Evolutionary conservation across 2,888 invertebrate species (phyloP).

Genomic region (Platycheirus albimanus): DNA sequence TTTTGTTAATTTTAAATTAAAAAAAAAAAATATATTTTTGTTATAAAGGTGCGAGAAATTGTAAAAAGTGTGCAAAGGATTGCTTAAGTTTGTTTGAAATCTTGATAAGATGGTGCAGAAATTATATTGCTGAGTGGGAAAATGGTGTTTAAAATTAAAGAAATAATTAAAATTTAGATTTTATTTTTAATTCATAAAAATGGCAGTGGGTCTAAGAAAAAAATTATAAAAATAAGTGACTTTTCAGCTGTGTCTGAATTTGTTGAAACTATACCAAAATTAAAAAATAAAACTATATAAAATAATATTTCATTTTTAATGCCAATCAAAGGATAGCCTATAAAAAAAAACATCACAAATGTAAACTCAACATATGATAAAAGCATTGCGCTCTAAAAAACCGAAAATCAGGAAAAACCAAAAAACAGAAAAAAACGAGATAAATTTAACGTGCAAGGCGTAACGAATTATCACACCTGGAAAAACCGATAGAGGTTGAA

Average conservation of each 20-base stretch:
- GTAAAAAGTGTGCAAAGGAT: slow-evolving; percentile 47
- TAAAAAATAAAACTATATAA: background rate
- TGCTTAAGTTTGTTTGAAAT: slow-evolving; percentile 26
- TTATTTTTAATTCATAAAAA: background rate
- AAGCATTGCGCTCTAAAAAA: slow-evolving; percentile 39
- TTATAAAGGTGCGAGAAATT: slow-evolving; percentile 33
- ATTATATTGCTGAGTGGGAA: background rate
- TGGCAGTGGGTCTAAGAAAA: background rate
- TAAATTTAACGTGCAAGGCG: slow-evolving; percentile 39
- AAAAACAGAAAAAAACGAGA: slow-evolving; percentile 7
- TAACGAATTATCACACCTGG: slow-evolving; percentile 80
- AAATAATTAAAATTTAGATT: background rate
- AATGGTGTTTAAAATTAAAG: background rate
- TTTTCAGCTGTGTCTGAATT: too few relatives aligned
- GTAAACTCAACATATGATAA: slow-evolving; percentile 29
- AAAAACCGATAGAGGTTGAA: slow-evolving; percentile 83
- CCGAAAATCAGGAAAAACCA: too few relatives aligned
- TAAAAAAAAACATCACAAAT: slow-evolving; percentile 26
- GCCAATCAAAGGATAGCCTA: slow-evolving; percentile 49
- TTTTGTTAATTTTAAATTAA: slow-evolving; percentile 11
- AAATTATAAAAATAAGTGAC: too few relatives aligned
- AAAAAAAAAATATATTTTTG: slow-evolving; percentile 29
- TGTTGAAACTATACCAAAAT: background rate
- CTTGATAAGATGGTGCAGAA: slow-evolving; percentile 4
- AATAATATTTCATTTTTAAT: background rate